Base-by-base conservation (phyloP, 2,888 invertebrate genomes). In the Polydrusus pterygomalis region DNA sequence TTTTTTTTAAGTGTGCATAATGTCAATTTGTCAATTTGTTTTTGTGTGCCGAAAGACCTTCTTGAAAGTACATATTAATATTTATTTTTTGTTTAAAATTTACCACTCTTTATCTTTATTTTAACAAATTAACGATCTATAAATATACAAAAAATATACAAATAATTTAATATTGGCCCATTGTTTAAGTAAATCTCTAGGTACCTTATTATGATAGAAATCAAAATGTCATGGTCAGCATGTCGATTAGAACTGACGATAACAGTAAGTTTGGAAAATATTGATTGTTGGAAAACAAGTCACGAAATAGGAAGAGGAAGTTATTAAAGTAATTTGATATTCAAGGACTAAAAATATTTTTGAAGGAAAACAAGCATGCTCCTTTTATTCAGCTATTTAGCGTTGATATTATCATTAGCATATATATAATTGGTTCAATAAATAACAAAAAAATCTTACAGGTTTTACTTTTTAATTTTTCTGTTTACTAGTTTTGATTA, bases 231-330 rank as follows among this genome's bases (percentile, higher is more conserved):
- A 56, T 15, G 56, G 56, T 56, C 56, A 34, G 34, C 34, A 34
- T 34, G 10, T 18, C 34, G 56, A 56, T 56, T 15, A 34, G 9
- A 15, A 10, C 34, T 15, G 15, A 56, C 56, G 34, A 70, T 70
- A 70, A 70, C 43, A 38, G 30, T 43, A 38, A 60, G 34, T 60
- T 49, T 38, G 49, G 34, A 45, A 58, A 60, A 60, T 62, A 49
- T 62, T 70, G 70, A 60, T 60, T 47, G 25, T 30, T 17, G 13
- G 45, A 34, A 49, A 30, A 34, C 18, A 49, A 43, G 58, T 70
- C 60, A 70, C 56, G 60, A 47, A 45, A 47, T 62, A 62, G 43
- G 15, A 25, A 63, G 10, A 15, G 63, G 25, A 45, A 15, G 60
- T 58, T 60, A 43, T 56, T 47, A 38, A 68, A 56, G 15, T 56